These are phyloP conservation scores for Agrochola lychnidis DNA, from an alignment of 2,888 invertebrate species.

Conservation along the genomic window DNA sequence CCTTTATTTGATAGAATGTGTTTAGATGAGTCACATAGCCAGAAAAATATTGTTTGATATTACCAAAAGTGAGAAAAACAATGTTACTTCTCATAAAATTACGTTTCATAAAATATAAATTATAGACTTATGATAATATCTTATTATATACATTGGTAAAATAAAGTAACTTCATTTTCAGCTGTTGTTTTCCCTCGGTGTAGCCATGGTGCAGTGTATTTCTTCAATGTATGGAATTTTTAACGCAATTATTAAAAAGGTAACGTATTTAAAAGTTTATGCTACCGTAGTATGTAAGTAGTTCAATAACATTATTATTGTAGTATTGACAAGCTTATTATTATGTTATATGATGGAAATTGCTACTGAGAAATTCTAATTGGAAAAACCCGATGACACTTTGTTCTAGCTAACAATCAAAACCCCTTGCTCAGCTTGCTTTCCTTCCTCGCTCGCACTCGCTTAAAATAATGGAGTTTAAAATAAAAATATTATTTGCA, in stretches of 20 bases:
- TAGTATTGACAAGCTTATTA: not conserved
- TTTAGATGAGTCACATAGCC: not conserved
- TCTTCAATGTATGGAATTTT: slow-evolving; percentile 52
- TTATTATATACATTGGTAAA: not conserved
- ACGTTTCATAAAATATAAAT: not conserved
- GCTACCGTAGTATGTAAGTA: not conserved
- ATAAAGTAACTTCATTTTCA: slow-evolving; percentile 21
- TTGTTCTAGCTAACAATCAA: not conserved
- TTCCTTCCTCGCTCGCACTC: no score
- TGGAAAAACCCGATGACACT: not conserved
- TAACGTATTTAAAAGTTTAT: not conserved
- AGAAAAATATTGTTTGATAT: not conserved
- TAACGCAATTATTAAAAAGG: slow-evolving; percentile 46
- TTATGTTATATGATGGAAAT: not conserved
- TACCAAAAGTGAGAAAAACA: not conserved
- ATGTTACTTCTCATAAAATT: not conserved
- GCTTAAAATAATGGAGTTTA: not conserved
- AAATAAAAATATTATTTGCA: slow-evolving; percentile 13
- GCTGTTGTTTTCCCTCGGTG: slow-evolving; percentile 42
- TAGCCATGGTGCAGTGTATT: slow-evolving; percentile 54
- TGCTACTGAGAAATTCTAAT: not conserved
- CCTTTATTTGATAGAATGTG: not conserved
- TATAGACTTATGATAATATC: not conserved
- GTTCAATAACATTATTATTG: not conserved
- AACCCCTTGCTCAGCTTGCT: not conserved